phyloP scores from a whole-genome alignment of 1,140 invertebrate species.

The Calephelis virginiensis region DNA sequence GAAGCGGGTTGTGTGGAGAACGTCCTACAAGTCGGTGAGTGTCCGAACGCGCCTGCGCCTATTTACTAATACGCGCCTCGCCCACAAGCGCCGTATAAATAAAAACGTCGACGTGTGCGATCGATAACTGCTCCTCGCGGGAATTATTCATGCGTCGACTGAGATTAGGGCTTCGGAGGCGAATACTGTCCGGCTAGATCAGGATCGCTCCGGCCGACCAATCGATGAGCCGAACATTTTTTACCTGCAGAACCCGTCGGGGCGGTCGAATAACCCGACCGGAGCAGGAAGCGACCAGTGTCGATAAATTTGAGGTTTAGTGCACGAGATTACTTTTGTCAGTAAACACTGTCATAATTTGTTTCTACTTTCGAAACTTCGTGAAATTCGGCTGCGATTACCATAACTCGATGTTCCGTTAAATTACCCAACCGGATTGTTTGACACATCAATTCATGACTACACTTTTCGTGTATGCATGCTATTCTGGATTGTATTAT shows the following conservation, averaged over 20 bases:
- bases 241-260: constrained; percentile 30
- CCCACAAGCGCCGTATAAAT: constrained; percentile 76
- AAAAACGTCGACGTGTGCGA: constrained; percentile 77
- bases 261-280: constrained; percentile 26
- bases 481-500: constrained; percentile 18
- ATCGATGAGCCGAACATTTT: constrained; percentile 21
- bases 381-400: constrained; percentile 74
- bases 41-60: constrained; percentile 69
- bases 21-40: constrained; percentile 94
- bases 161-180: constrained; percentile 58
- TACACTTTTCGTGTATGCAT: neutral
- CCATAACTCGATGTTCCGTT: constrained; percentile 75
- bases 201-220: constrained; percentile 11
- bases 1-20: constrained; percentile 89
- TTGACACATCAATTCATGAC: constrained; percentile 31
- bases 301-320: constrained; percentile 8
- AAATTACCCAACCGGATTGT: constrained; percentile 70
- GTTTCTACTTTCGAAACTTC: constrained; percentile 61
- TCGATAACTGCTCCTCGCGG: constrained; percentile 75
- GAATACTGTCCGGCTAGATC: constrained; percentile 24
- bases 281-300: constrained; percentile 24
- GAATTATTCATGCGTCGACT: constrained; percentile 75
- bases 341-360: constrained; percentile 34
- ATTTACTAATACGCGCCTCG: constrained; percentile 78
- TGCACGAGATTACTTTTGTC: neutral